phyloP scores from a whole-genome alignment of 2,888 invertebrate genomes.

The Rotaria macrura region DNA sequence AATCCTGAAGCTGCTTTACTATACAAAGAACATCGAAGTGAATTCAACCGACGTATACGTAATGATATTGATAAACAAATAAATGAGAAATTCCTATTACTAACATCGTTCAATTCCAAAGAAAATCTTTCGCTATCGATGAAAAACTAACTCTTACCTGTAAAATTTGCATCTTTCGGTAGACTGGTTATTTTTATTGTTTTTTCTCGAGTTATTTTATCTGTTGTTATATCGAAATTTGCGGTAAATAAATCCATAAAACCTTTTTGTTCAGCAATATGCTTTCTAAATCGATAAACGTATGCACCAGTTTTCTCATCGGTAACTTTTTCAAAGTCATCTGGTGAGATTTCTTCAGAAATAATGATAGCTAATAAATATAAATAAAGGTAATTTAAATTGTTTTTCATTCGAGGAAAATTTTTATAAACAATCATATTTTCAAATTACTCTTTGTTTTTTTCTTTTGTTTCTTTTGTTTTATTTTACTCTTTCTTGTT shows the following conservation, averaged over 20 bases:
- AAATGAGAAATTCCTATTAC: neutral
- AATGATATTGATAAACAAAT: neutral
- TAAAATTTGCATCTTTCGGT: too few relatives aligned
- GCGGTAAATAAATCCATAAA: neutral
- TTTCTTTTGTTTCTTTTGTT: neutral
- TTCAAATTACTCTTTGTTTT: neutral
- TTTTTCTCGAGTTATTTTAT: neutral
- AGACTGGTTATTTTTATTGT: neutral
- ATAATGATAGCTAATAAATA: neutral
- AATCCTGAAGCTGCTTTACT: neutral
- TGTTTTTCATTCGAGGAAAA: too few relatives aligned
- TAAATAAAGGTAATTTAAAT: too few relatives aligned
- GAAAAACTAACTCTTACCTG: too few relatives aligned
- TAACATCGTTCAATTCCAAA: too few relatives aligned
- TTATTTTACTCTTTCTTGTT: conserved; percentile 18
- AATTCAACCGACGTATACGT: neutral
- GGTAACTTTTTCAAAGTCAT: neutral
- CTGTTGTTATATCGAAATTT: neutral
- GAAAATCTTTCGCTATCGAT: too few relatives aligned
- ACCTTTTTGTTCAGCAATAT: neutral
- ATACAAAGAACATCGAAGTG: neutral
- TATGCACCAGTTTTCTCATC: neutral
- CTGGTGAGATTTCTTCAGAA: neutral
- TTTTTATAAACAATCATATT: too few relatives aligned
- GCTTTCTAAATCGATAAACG: neutral